Evolutionary conservation across 2,888 invertebrate species (phyloP), one percentile per base, ranked within the genome.

Genomic region (Dynastes maya): DNA sequence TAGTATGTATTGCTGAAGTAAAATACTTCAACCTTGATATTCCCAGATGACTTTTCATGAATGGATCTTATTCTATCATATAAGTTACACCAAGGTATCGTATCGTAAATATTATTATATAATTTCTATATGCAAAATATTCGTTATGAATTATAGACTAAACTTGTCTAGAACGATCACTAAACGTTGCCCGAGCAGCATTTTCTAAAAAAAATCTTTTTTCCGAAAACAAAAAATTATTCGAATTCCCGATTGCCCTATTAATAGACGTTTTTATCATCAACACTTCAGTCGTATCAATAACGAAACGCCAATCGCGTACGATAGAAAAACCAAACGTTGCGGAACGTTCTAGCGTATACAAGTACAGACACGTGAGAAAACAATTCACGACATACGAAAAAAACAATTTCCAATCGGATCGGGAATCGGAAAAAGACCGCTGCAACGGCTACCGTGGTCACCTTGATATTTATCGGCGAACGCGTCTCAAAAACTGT

Each of bases 401-500:
- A 58, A 72, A 29, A 68, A 51, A 51, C 68, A 51, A 27, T 51
- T 22, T 68, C 68, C 51, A 68, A 11, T 68, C 72, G 51, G 22
- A 16, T 72, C 72, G 58, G 72, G 2, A 72, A 40, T 53, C 58
- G 53, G 32, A 70, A 55, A 72, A 68, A 51, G 51, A 27, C 68
- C 29, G 32, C 51, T 27, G 13, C 49, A 45, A 40, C 65, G 40
- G 32, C 65, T 65, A 68, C 68, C 55, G 22, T 37, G 22, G 72
- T 22, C 72, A 58, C 72, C 51, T 53, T 70, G 78, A 64, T 71
- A 72, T 71, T 78, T 78, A 78, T 78, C 63, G 78, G 49, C 72
- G 78, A 63, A 71, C 45, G 64, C 74, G 78, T 78, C 72, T 78
- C 74, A 74, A 79, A 79, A 79, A 76, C 79, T 79, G 79, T 76